Evolutionary conservation across 2,888 invertebrate species (phyloP).

Genomic region (Zeuzera pyrina): DNA sequence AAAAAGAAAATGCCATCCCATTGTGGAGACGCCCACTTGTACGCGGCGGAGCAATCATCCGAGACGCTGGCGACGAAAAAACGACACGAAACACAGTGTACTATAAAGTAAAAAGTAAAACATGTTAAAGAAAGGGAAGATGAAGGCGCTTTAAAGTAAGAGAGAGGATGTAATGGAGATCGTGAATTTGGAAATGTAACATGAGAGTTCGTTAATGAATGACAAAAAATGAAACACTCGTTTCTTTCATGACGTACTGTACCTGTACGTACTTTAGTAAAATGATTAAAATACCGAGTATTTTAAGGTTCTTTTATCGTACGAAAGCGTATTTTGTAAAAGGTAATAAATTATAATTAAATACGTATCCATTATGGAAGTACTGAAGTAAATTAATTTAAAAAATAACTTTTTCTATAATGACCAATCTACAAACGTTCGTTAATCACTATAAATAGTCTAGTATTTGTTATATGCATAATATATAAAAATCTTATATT

Average conservation of each 20-base stretch:
- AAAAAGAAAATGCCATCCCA: conserved; percentile 52
- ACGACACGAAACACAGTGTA: conserved; percentile 26
- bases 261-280: no score
- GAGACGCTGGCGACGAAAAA: conserved; percentile 36
- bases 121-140: conserved; percentile 22
- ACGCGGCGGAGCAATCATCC: conserved; percentile 35
- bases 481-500: no score
- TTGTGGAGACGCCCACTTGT: conserved; percentile 35
- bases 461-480: no score
- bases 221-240: conserved; percentile 8
- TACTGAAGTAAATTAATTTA: no score
- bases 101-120: conserved; percentile 33
- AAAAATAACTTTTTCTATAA: no score
- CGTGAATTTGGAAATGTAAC: conserved; percentile 15
- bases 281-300: background rate
- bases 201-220: conserved; percentile 11
- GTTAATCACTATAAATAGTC: no score
- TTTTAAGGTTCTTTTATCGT: background rate
- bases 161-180: conserved; percentile 22
- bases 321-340: background rate
- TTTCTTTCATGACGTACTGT: no score
- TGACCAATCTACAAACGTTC: no score
- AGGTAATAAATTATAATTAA: background rate
- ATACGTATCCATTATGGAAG: background rate
- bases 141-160: background rate